Evolutionary conservation across 2,888 invertebrate genomes (phyloP), one percentile per base, ranked within the genome.

Genomic region (Torymus texanus): DNA sequence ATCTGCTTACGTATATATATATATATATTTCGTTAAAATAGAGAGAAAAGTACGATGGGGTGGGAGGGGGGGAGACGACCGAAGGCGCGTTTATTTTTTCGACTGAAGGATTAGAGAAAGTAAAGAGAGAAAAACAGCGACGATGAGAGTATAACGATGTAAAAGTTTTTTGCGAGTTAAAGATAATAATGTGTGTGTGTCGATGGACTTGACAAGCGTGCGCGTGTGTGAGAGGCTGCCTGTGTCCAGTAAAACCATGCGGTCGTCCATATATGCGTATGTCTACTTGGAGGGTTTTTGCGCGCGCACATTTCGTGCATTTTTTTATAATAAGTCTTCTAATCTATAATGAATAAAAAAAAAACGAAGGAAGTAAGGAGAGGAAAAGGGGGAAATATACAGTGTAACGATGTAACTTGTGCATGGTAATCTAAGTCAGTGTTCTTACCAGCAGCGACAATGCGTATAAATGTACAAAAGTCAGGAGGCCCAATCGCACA

Each of bases 391-490:
- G 76, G 21, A 29, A 12, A 58, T 50, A 41, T 41, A 41, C 41
- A 41, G 50, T 75, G 63, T 50, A 68, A 68, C 41, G 41, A 41
- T 16, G 59, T 63, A 70, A 66, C 59, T 79, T 67, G 61, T 62
- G 74, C 70, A 70, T 79, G 72, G 58, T 78, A 71, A 75, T 76
- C 56, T 59, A 70, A 79, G 79, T 85, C 83, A 78, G 84, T 87
- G 82, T 82, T 86, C 86, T 86, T 85, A 85, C 89, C 89, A 89
- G 90, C 89, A 90, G 88, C 89, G 89, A 89, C 89, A 87, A 86
- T 85, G 86, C 87, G 87, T 89, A 89, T 88, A 87, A 82, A 81
- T 82, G 81, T 83, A 78, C 83, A 82, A 81, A 81, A 85, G 83
- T 82, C 84, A 83, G 87, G 86, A 84, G 82, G 82, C 83, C 85